Base-by-base conservation (phyloP, 2,888 invertebrate genomes). In the Hipparchia semele region DNA sequence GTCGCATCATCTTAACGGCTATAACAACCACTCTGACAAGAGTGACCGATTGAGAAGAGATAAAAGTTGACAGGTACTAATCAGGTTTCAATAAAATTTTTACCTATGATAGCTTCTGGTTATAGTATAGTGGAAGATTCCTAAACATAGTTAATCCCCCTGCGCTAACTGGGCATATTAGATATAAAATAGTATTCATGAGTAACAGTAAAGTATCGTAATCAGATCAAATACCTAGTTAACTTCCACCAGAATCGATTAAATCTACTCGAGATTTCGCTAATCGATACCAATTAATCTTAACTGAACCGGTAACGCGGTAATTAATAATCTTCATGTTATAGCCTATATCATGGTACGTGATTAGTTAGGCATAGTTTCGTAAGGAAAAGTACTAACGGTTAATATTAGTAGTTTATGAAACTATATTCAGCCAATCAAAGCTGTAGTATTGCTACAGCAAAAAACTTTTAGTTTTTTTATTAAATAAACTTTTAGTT, bases 261-360 rank as follows among this genome's bases (percentile, higher is more conserved):
- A 80, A 79, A 79, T 81, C 79, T 76, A 72, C 77, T 79, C 79
- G 81, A 81, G 81, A 83, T 81, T 82, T 83, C 77, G 82, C 83
- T 87, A 87, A 89, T 89, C 88, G 83, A 77, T 81, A 74, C 80
- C 86, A 86, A 88, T 89, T 87, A 85, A 89, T 89, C 86, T 86
- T 80, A 83, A 84, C 72, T 72, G 66, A 51, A 56, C 53, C 58
- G 68, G 49, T 74, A 72, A 74, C 64, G 68, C 70, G 56, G 68
- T 74, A 64, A 75, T 73, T 74, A 73, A 70, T 73, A 70, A 59
- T 46, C 60, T 66, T 33, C 39, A 64, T 9, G 51, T 53, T 65
- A 65, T 33, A 65, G 64, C 9, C 10, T 49, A 64, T 64, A 64
- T 51, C 49, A 51, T 23, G 64, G 13, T 33, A 33, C 2, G 23